Evolutionary conservation across 2,888 invertebrate genomes (phyloP).

Genomic region (Leistus spinibarbis): DNA sequence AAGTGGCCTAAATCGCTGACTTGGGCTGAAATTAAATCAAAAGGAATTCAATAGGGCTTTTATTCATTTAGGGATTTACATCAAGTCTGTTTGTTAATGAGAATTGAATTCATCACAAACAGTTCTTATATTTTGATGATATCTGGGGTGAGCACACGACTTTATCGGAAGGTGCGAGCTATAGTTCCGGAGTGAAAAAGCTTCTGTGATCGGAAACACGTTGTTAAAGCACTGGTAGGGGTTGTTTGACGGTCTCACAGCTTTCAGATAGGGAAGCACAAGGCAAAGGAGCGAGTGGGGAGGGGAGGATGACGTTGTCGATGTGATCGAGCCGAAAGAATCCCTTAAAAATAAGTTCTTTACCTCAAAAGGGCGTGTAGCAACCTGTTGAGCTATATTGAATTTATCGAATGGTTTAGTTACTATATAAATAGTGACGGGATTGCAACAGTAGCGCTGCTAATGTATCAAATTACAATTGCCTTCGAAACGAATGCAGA

Average conservation of each 20-base stretch:
- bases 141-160: background rate
- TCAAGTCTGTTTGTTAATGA: too few species aligned
- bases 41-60: too few species aligned
- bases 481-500: too few species aligned
- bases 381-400: constrained; percentile 31
- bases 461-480: background rate
- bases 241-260: constrained; percentile 8
- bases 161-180: constrained; percentile 11
- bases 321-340: constrained; percentile 36
- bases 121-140: too few species aligned
- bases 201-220: constrained; percentile 35
- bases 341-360: constrained; percentile 38
- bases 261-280: background rate
- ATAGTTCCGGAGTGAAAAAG: constrained; percentile 1
- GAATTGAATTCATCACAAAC: too few species aligned
- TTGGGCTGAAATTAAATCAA: too few species aligned
- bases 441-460: too few species aligned
- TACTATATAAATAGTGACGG: too few species aligned
- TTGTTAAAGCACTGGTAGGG: constrained; percentile 23
- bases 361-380: constrained; percentile 26
- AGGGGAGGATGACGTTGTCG: constrained; percentile 3
- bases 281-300: background rate
- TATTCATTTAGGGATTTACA: too few species aligned
- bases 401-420: constrained; percentile 16
- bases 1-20: too few species aligned